phyloP scores from a whole-genome alignment of 2,888 invertebrate genomes.

The Tetranychus piercei region DNA sequence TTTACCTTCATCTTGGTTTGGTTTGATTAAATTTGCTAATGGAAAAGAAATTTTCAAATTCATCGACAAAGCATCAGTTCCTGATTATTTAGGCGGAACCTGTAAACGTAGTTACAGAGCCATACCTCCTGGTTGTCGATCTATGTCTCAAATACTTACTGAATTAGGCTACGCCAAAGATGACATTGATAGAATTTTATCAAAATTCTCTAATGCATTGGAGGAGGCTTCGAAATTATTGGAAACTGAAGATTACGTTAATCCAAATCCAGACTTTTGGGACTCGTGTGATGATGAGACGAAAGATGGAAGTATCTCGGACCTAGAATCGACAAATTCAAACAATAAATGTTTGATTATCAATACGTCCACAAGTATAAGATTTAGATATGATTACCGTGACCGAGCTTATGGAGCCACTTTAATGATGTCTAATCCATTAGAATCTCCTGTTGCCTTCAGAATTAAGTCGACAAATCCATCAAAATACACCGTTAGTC shows the following conservation, averaged over 20 bases:
- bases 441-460: conserved; percentile 15
- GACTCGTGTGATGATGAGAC: too few relatives aligned
- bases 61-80: conserved; percentile 18
- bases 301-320: too few relatives aligned
- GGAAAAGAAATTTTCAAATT: conserved; percentile 16
- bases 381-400: too few relatives aligned
- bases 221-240: conserved; percentile 18
- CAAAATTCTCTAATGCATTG: conserved; percentile 14
- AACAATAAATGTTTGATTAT: too few relatives aligned
- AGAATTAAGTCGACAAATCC: conserved; percentile 19
- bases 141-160: conserved; percentile 12
- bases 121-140: conserved; percentile 15
- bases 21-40: conserved; percentile 17
- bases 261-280: neutral
- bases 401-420: too few relatives aligned
- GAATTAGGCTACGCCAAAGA: conserved; percentile 14
- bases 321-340: neutral
- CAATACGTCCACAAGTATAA: too few relatives aligned
- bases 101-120: conserved; percentile 20
- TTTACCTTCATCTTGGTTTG: conserved; percentile 15
- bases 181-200: conserved; percentile 14
- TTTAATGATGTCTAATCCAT: too few relatives aligned
- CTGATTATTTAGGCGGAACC: conserved; percentile 22
- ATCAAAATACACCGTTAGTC: conserved; percentile 13
- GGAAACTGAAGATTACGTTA: neutral